These are phyloP conservation scores for Sphaerodactylus townsendi DNA, from an alignment of 2,113 vertebrate genomes.

Conservation along the genomic window DNA sequence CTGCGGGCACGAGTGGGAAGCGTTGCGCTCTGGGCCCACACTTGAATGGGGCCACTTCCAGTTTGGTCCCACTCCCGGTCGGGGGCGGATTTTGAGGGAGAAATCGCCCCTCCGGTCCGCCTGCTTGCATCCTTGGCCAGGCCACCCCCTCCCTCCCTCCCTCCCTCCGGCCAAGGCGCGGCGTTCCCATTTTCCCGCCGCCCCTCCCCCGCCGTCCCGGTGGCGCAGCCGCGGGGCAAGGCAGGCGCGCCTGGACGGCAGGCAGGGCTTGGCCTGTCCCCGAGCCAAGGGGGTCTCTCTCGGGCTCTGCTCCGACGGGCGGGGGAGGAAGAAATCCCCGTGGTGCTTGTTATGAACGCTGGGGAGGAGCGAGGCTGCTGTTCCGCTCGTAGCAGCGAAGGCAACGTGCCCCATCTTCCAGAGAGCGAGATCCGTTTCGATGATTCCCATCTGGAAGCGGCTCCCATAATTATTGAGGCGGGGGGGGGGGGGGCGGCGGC, in stretches of 20 bases:
- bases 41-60: not conserved
- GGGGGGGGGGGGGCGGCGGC: slow-evolving; percentile 46
- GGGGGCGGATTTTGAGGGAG: not conserved
- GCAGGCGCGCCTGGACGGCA: not conserved
- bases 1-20: not conserved
- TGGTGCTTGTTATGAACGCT: slow-evolving; percentile 11
- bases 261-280: not conserved
- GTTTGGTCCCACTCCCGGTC: not conserved
- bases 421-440: slow-evolving; percentile 16
- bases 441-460: slow-evolving; percentile 53
- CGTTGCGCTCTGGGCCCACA: too few relatives aligned
- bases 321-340: not conserved
- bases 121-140: not conserved
- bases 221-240: too few relatives aligned
- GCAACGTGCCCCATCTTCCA: not conserved
- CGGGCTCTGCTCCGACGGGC: not conserved
- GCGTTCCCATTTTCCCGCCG: too few relatives aligned
- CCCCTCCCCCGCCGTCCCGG: not conserved
- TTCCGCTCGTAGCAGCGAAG: not conserved
- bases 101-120: too few relatives aligned
- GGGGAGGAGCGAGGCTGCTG: not conserved
- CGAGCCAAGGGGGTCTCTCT: not conserved
- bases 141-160: not conserved
- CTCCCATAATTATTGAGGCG: slow-evolving; percentile 18
- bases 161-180: not conserved